Evolutionary conservation across 2,888 invertebrate species (phyloP).

Genomic region (Macrosoma leucophasiata): DNA sequence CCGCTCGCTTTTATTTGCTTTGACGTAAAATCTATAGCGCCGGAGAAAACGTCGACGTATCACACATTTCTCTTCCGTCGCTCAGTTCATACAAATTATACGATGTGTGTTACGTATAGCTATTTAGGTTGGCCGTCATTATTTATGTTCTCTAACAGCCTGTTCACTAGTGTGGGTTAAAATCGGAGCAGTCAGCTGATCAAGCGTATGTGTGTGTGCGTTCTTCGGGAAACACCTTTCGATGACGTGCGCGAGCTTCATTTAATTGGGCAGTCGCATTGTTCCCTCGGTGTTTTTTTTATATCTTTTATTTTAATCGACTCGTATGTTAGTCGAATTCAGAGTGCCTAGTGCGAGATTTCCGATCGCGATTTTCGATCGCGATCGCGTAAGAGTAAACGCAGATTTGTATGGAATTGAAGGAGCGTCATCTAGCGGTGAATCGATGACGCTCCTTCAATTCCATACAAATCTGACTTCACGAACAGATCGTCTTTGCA

Average conservation of each 20-base stretch:
- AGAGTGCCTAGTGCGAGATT: too few species aligned
- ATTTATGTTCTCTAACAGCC: constrained; percentile 75
- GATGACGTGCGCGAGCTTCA: constrained; percentile 72
- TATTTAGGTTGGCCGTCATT: constrained; percentile 74
- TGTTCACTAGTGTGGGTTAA: constrained; percentile 70
- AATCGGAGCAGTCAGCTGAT: constrained; percentile 76
- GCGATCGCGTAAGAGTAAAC: too few species aligned
- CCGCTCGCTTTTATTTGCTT: constrained; percentile 52
- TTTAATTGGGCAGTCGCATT: constrained; percentile 74
- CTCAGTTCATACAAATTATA: constrained; percentile 70
- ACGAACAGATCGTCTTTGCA: too few species aligned
- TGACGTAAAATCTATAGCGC: constrained; percentile 54
- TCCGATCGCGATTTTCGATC: too few species aligned
- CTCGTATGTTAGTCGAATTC: too few species aligned
- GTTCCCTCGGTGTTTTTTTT: constrained; percentile 57
- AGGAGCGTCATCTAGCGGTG: too few species aligned
- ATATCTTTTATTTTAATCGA: too few species aligned
- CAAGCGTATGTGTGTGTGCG: constrained; percentile 50
- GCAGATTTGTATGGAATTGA: too few species aligned
- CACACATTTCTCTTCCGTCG: constrained; percentile 60
- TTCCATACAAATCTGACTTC: too few species aligned
- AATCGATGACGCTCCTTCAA: too few species aligned
- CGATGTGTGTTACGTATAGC: constrained; percentile 69
- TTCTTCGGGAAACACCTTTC: constrained; percentile 76
- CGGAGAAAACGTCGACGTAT: constrained; percentile 59